Base-by-base conservation (phyloP, 2,888 invertebrate genomes). In the Trichogramma dendrolimi region DNA sequence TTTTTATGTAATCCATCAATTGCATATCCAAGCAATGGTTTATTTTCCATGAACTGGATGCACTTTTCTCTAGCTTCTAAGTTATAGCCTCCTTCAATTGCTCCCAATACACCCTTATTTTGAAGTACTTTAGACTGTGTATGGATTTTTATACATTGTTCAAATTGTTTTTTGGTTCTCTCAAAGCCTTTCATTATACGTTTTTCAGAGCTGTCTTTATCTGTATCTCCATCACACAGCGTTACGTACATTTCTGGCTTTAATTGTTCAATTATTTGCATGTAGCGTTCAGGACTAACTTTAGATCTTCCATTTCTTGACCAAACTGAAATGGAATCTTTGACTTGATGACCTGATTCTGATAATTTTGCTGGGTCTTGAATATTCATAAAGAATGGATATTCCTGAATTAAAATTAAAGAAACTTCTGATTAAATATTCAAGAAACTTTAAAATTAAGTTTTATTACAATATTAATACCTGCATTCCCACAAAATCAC, bases 1-100 rank as follows among this genome's bases (percentile, higher is more conserved):
- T 90, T 88, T 71, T 85, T 87, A 69, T 91, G 89, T 60, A 95
- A 83, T 2, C 95, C 94, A 73, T 92, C 91, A 50, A 96, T 83
- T 2, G 92, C 83, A 76, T 88, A 90, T 4, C 95, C 96, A 60
- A 81, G 80, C 58, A 91, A 78, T 60, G 82, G 76, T 27, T 86
- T 79, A 14, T 86, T 80, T 55, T 82, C 79, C 41, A 88, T 80
- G 61, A 84, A 83, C 67, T 86, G 81, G 14, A 90, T 86, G 57
- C 86, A 88, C 57, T 83, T 81, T 66, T 85, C 81, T 73, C 91
- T 84, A 64, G 86, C 85, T 55, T 83, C 81, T n/a, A 82, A 77
- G 75, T 84, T 81, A 71, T 86, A 89, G 5, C 91, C 89, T n/a
- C 93, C 94, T 67, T 87, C 88, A 56, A 93, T 79, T 4, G 87